Base-by-base conservation (phyloP, 2,888 invertebrate species). In the Sarcophaga subvicina region DNA sequence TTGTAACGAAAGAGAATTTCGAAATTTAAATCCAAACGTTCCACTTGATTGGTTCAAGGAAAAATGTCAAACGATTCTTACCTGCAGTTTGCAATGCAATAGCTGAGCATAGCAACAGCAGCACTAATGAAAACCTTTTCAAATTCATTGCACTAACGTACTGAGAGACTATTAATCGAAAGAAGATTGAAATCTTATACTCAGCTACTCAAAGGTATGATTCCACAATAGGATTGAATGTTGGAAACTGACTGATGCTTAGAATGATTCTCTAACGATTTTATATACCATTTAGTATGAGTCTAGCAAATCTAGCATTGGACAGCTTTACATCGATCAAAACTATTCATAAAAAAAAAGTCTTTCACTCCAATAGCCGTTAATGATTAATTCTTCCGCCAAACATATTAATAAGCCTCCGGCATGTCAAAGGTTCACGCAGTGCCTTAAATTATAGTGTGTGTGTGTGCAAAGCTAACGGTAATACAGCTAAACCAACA, bases 241-340 rank as follows among this genome's bases (percentile, higher is more conserved):
- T 66, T 69, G 70, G 54, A 60, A 87, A 63, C 69, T 82, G 78
- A 89, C 89, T 90, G 89, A 89, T 83, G 82, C 59, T 25, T 17
- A 86, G 67, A 88, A 85, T 12, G 5, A 60, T 85, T 86, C 85
- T 87, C 27, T 60, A n/a, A 14, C 73, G 83, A 85, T 88, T 85
- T 88, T 90, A 89, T 90, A 90, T 89, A 89, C 83, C 76, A 77
- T 62, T 69, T 54, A 54, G 14, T 54, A 54, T 14, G 54, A 17
- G 12, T 54, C 22, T 22, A 14, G 69, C 3, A 27, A 59, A 25
- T 25, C 2, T 25, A 1, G 5, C 49, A 25, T 49, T 69, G 17
- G 69, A 20, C 14, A 49, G 49, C 49, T 49, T 49, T 14, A 25
- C 20, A 69, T 45, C 37, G 12, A 75, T 75, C 17, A 49, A 22